phyloP scores from a whole-genome alignment of 2,888 invertebrate species.

The Tanypteryx hageni region DNA sequence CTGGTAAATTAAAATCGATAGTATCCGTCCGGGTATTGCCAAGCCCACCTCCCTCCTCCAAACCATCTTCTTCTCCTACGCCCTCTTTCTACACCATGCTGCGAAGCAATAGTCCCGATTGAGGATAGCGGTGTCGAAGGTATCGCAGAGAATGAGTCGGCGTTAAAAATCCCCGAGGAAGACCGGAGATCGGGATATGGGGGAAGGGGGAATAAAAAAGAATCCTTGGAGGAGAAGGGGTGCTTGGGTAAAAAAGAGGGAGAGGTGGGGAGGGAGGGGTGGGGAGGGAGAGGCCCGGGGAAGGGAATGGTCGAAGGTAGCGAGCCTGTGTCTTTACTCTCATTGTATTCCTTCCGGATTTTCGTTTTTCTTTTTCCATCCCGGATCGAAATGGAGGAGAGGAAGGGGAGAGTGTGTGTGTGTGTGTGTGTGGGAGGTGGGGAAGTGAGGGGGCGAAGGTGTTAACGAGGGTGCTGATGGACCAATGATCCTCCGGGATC shows the following conservation, averaged over 20 bases:
- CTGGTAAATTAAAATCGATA: constrained; percentile 32
- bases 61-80: background rate
- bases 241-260: background rate
- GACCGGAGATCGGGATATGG: background rate
- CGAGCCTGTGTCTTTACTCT: constrained; percentile 4
- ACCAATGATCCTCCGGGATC: background rate
- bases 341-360: background rate
- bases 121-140: background rate
- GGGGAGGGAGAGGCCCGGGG: background rate
- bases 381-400: background rate
- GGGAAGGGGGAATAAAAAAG: background rate
- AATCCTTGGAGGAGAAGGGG: background rate
- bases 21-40: background rate
- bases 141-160: constrained; percentile 8
- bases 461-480: background rate
- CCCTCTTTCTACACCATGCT: background rate
- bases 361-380: background rate
- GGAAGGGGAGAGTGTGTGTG: background rate
- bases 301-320: background rate
- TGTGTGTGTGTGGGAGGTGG: background rate
- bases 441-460: background rate
- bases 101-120: background rate
- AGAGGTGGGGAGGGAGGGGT: background rate
- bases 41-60: background rate
- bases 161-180: background rate